Conservation (phyloP, 2,113 vertebrate genomes). For the Bubo bubo region DNA sequence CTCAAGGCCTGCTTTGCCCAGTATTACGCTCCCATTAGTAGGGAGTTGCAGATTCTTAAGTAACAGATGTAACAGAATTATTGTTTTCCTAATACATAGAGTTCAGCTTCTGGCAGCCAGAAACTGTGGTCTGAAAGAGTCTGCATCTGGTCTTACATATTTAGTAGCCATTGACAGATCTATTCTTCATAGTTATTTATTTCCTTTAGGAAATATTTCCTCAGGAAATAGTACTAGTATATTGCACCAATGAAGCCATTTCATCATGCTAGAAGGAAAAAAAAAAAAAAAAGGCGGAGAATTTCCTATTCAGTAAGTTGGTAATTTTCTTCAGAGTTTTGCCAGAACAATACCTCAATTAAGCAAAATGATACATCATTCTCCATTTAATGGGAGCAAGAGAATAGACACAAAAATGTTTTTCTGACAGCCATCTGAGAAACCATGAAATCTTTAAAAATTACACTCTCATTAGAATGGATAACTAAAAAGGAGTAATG, state of each 20-base stretch:
- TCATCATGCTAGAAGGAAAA: not conserved
- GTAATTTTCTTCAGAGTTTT: not conserved
- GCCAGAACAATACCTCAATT: slow-evolving; percentile 3
- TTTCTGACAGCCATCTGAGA: not conserved
- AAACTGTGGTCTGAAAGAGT: not conserved
- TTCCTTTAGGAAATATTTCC: not conserved
- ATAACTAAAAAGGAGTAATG: not conserved
- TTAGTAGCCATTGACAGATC: not conserved
- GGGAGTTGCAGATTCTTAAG: not conserved
- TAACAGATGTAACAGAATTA: not conserved
- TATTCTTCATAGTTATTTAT: not conserved
- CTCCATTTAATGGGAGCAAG: not conserved
- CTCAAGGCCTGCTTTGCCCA: not conserved
- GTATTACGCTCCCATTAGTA: not conserved
- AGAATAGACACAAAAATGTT: not conserved
- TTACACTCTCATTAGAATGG: not conserved
- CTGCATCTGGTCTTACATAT: not conserved
- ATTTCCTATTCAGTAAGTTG: not conserved
- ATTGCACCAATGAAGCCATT: not conserved
- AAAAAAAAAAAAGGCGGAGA: not conserved
- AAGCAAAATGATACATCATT: not conserved
- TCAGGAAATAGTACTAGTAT: not conserved
- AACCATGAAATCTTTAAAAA: not conserved
- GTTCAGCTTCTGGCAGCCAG: not conserved
- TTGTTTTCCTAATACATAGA: not conserved